phyloP scores from a whole-genome alignment of 2,888 invertebrate species.

The Eupithecia abbreviata region DNA sequence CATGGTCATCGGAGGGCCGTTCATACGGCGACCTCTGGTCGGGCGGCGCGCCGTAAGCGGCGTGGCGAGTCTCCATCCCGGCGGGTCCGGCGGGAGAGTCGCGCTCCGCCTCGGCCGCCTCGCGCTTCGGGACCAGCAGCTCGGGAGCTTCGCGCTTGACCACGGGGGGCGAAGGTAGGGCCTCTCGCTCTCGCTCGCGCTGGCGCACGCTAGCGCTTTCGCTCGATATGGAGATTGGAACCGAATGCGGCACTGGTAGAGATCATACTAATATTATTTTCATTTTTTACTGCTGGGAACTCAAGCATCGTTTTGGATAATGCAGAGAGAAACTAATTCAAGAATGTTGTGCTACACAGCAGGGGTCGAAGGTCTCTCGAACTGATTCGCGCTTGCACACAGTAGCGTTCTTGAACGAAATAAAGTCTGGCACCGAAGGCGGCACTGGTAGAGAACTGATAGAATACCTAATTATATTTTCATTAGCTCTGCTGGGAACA shows the following conservation, averaged over 20 bases:
- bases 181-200: slow-evolving; percentile 48
- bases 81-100: slow-evolving; percentile 82
- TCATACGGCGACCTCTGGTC: slow-evolving; percentile 88
- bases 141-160: slow-evolving; percentile 80
- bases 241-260: slow-evolving; percentile 52
- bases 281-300: slow-evolving; percentile 6
- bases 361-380: slow-evolving; percentile 41
- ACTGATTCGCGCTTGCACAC: slow-evolving; percentile 38
- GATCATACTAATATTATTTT: slow-evolving; percentile 38
- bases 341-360: background rate
- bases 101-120: slow-evolving; percentile 85
- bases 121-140: slow-evolving; percentile 88
- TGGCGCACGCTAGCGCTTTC: slow-evolving; percentile 38
- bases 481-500: too few relatives aligned
- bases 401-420: slow-evolving; percentile 37
- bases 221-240: slow-evolving; percentile 43
- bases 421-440: slow-evolving; percentile 46
- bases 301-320: background rate
- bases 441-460: slow-evolving; percentile 54
- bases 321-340: background rate
- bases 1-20: slow-evolving; percentile 85
- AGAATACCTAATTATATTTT: slow-evolving; percentile 32
- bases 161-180: slow-evolving; percentile 70
- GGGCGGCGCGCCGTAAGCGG: slow-evolving; percentile 87
- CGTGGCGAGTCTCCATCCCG: slow-evolving; percentile 88